Base-by-base conservation (phyloP, 1,140 invertebrate genomes). In the Brachionus manjavacas region DNA sequence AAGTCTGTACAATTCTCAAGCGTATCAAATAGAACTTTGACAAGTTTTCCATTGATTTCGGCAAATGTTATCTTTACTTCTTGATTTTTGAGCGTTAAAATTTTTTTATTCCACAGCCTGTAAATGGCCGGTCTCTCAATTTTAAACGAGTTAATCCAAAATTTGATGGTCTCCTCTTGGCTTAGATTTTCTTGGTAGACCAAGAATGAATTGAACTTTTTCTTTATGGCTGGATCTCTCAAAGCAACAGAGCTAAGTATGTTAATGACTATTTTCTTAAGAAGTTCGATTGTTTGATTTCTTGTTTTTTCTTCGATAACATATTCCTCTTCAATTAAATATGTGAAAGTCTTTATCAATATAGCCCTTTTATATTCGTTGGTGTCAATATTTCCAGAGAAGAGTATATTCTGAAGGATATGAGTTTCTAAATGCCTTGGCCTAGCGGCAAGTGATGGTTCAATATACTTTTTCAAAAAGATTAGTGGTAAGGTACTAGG, bases 401-500 rank as follows among this genome's bases (percentile, higher is more conserved):
- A 80, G 46, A 80, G 25, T 23, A 80, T 80, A 16, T 52, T 80
- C 14, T 80, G n/a, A 2, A 35, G 7, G 8, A 78, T 78, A 39
- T 80, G 3, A 14, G 2, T 35, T 8, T 20, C 16, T 80, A n/a
- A 80, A n/a, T 31, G 11, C 0, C 3, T 43, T 52, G 28, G 7
- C 12, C 14, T 20, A 16, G 39, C 9, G 9, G 9, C 25, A n/a
- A 35, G 55, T n/a, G 43, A 80, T 28, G 46, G 23, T 46, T 46
- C n/a, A 16, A 80, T 49, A 41, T 35, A 52, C 16, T 80, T 80
- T 80, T 64, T 80, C 2, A 80, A 35, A 35, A 80, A n/a, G 14
- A 20, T 55, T 9, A 2, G 16, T 20, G 76, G 76, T n/a, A 80
- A 55, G 14, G 43, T 55, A 28, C 28, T 41, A 28, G 76, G 76